Percentiles rank a stretch among this genome's conserved stretches.
phyloP scores from a whole-genome alignment of 2,888 invertebrate genomes.

The Drosophila helvetica region DNA sequence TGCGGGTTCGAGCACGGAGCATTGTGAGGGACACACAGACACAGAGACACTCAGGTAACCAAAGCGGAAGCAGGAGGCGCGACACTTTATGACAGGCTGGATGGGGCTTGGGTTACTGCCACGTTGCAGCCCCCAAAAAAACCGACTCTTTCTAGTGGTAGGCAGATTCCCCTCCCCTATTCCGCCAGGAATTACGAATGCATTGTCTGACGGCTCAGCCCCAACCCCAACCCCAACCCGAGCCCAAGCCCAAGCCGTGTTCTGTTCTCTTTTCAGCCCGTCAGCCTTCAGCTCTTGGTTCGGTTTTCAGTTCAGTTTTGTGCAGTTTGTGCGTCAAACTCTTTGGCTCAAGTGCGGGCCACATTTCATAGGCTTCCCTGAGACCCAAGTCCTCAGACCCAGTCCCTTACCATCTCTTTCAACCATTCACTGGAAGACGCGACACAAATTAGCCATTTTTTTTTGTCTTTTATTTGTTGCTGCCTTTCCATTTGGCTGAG shows the following conservation, averaged over 20 bases:
- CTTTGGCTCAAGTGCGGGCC: constrained; percentile 55
- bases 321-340: constrained; percentile 62
- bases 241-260: constrained; percentile 14
- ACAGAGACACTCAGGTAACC: constrained; percentile 12
- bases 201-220: constrained; percentile 60
- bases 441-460: constrained; percentile 52
- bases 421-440: constrained; percentile 40
- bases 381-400: constrained; percentile 11
- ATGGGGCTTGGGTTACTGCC: constrained; percentile 30
- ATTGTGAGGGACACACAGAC: constrained; percentile 22
- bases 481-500: constrained; percentile 46
- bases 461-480: constrained; percentile 33
- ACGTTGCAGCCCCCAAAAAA: constrained; percentile 33
- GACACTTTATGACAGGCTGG: constrained; percentile 69
- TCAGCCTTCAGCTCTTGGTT: constrained; percentile 31
- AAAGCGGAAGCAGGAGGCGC: constrained; percentile 60
- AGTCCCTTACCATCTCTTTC: constrained; percentile 2
- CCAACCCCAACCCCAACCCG: constrained; percentile 8
- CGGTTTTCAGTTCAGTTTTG: constrained; percentile 15
- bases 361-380: constrained; percentile 51
- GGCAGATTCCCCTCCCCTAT: constrained; percentile 2
- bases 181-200: constrained; percentile 68
- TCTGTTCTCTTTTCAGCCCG: constrained; percentile 24
- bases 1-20: constrained; percentile 55
- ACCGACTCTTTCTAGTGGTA: constrained; percentile 13